Percentiles rank a stretch among this genome's conserved stretches.
Conservation (phyloP, 1,140 invertebrate species). For the Bombus pascuorum region DNA sequence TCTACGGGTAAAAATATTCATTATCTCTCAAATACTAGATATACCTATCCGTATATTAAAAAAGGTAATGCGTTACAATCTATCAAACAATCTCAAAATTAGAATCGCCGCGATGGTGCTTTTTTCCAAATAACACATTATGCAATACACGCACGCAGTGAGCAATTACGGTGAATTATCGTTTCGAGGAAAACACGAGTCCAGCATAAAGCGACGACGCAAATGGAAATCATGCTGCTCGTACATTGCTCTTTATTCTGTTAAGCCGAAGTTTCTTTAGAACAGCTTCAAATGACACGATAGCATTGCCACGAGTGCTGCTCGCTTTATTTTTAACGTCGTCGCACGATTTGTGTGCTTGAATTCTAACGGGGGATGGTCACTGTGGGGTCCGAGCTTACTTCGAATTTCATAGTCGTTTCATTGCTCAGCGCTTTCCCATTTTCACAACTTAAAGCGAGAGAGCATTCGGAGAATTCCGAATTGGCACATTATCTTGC, state of each 20-base stretch:
- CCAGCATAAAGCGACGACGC: background rate
- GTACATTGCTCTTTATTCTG: slow-evolving; percentile 10
- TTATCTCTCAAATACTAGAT: too few species aligned
- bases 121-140: background rate
- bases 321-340: background rate
- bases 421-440: background rate
- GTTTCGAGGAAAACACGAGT: background rate
- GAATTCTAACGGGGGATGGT: background rate
- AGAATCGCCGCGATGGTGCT: background rate
- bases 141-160: background rate
- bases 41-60: too few species aligned
- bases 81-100: background rate
- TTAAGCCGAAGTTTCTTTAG: slow-evolving; percentile 3
- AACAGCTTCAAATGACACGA: background rate
- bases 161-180: background rate
- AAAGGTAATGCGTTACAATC: background rate
- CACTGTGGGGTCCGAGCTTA: background rate
- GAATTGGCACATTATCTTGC: background rate
- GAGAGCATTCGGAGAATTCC: background rate
- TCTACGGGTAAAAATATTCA: too few species aligned
- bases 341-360: background rate
- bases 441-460: background rate
- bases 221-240: slow-evolving; percentile 3
- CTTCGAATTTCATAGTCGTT: background rate
- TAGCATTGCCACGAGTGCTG: background rate